Evolutionary conservation across 2,113 vertebrate genomes (phyloP), one percentile per base, ranked within the genome.

Genomic region (Calypte anna): DNA sequence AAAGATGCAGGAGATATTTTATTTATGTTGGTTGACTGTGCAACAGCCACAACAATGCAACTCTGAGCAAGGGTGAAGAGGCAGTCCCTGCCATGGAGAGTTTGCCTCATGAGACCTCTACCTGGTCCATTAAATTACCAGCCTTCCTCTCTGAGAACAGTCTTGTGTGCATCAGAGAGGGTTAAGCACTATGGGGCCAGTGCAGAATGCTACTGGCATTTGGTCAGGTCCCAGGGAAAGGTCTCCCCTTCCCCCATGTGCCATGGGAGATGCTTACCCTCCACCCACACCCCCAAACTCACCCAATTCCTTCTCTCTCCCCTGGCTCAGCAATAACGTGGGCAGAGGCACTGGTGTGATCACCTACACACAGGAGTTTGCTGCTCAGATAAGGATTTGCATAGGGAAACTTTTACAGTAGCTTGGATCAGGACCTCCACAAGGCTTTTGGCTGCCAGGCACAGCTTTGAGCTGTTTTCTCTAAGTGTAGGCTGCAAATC

Each of bases 1-100:
- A 95, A 94, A 95, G 89, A 84, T 90, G 73, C 64, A 61, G 73
- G 69, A 75, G 64, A 78, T 91, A 91, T 88, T 95, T 97, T 94
- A 95, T 96, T 91, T 94, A 91, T 94, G 91, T 53, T 28, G 12
- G 81, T 94, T 94, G 75, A 82, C 63, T 88, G 43, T 72, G 11
- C 36, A 90, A 88, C 76, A 93, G 64, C 68, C 43, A 44, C 77
- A 92, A 91, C 75, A 95, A 81, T 4, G 11, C 3, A 3, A 69
- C 48, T 75, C 55, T 57, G 83, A 90, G 80, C 53, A 88, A 75
- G 69, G 64, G 83, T 63, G 48, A 91, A 88, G 57, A 83, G 72
- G 78, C 68, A 67, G 84, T 57, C 48, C 48, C 44, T 82, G 61
- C 3, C 6, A 54, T 53, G 57, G 54, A 87, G 82, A 38, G 28